Conservation (phyloP, 2,113 vertebrate genomes). For the Lycaon pictus region DNA sequence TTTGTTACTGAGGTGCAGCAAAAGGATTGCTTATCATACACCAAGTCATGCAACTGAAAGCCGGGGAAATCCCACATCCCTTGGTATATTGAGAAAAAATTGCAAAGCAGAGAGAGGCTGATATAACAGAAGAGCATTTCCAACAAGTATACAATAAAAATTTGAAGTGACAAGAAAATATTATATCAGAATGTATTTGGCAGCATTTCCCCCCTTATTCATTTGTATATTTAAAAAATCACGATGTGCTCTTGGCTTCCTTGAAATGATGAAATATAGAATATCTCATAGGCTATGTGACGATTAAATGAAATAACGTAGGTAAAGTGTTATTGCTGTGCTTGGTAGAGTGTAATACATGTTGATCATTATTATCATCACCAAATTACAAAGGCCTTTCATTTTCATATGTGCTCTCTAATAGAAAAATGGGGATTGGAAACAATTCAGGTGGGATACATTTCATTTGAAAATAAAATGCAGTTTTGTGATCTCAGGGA, state of each 20-base stretch:
- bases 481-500: background rate
- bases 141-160: conserved; percentile 32
- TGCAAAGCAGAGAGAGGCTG: background rate
- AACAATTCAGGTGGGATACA: background rate
- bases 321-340: background rate
- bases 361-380: background rate
- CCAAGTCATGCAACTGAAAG: background rate
- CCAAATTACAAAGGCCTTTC: background rate
- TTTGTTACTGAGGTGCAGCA: background rate
- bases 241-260: background rate
- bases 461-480: conserved; percentile 25
- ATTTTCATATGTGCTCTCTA: conserved; percentile 5
- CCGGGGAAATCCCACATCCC: conserved; percentile 6
- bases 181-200: background rate
- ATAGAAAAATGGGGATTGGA: background rate
- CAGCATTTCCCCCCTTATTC: background rate
- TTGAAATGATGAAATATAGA: background rate
- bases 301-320: background rate
- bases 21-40: conserved; percentile 7
- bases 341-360: background rate
- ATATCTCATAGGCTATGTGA: background rate
- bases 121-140: background rate
- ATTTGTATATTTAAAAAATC: background rate
- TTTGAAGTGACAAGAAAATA: conserved; percentile 20
- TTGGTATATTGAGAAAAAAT: background rate